Evolutionary conservation across 2,888 invertebrate genomes (phyloP).

Genomic region (Drosophila peninsularis): DNA sequence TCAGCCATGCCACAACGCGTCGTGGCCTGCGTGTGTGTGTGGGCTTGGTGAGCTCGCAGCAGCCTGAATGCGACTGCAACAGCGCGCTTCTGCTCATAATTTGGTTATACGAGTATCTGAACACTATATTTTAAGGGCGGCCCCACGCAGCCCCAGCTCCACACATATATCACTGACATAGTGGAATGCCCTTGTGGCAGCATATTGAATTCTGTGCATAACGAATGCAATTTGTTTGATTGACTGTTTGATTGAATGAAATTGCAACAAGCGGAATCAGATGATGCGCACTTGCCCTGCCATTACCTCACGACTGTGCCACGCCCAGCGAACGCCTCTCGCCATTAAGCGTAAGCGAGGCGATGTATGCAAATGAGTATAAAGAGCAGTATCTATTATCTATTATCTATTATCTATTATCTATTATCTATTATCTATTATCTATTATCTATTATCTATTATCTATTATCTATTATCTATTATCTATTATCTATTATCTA

Average conservation of each 20-base stretch:
- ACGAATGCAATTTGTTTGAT: constrained; percentile 78
- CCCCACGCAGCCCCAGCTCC: background rate
- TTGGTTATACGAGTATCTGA: constrained; percentile 56
- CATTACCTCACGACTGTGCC: constrained; percentile 15
- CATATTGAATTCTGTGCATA: constrained; percentile 75
- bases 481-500: background rate
- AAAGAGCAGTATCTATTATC: too few species aligned
- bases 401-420: too few species aligned
- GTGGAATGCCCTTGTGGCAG: constrained; percentile 45
- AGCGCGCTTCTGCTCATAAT: constrained; percentile 64
- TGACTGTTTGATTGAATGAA: constrained; percentile 76
- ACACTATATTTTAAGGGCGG: constrained; percentile 21
- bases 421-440: too few species aligned
- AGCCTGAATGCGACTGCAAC: constrained; percentile 9
- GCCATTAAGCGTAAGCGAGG: background rate
- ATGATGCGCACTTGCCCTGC: constrained; percentile 23
- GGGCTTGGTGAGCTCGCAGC: background rate
- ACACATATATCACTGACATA: constrained; percentile 6
- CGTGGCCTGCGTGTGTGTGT: background rate
- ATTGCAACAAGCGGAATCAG: constrained; percentile 57
- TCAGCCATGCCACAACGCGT: background rate
- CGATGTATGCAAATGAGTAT: background rate
- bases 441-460: background rate
- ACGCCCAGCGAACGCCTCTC: constrained; percentile 1
- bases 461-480: background rate